Conservation (phyloP, 2,888 invertebrate genomes). For the Orchesellides sinensis region DNA sequence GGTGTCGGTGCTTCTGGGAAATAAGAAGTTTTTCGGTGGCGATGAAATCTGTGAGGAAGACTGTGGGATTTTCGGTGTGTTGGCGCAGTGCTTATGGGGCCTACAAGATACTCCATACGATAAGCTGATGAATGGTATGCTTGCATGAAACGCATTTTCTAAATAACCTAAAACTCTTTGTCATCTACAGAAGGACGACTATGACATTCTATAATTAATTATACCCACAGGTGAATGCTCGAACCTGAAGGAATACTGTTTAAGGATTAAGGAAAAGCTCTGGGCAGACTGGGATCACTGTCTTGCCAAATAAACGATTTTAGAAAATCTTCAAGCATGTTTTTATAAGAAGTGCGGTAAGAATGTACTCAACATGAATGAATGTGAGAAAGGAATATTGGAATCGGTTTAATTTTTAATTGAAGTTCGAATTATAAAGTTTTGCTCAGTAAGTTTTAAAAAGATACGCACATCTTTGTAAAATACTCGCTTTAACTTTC, state of each 20-base stretch:
- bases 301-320: slow-evolving; percentile 31
- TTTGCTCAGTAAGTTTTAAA: no score
- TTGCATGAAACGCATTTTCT: neutral
- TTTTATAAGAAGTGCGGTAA: no score
- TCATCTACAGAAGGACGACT: no score
- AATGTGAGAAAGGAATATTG: no score
- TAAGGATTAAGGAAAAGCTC: slow-evolving; percentile 64
- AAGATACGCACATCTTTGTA: no score
- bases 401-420: no score
- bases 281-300: slow-evolving; percentile 70
- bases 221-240: slow-evolving; percentile 39
- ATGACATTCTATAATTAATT: no score
- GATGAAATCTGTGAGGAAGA: slow-evolving; percentile 75
- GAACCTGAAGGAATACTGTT: slow-evolving; percentile 65
- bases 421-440: no score
- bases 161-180: neutral
- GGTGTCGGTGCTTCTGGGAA: slow-evolving; percentile 66
- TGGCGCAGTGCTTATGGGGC: slow-evolving; percentile 76
- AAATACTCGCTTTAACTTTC: no score
- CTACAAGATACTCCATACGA: slow-evolving; percentile 71
- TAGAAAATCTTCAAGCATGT: no score
- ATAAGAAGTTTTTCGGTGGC: slow-evolving; percentile 68
- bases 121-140: slow-evolving; percentile 64
- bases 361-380: no score
- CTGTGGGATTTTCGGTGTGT: slow-evolving; percentile 77